These are phyloP conservation scores for Oncorhynchus gorbuscha DNA, from an alignment of 2,113 vertebrate genomes.

Conservation along the genomic window DNA sequence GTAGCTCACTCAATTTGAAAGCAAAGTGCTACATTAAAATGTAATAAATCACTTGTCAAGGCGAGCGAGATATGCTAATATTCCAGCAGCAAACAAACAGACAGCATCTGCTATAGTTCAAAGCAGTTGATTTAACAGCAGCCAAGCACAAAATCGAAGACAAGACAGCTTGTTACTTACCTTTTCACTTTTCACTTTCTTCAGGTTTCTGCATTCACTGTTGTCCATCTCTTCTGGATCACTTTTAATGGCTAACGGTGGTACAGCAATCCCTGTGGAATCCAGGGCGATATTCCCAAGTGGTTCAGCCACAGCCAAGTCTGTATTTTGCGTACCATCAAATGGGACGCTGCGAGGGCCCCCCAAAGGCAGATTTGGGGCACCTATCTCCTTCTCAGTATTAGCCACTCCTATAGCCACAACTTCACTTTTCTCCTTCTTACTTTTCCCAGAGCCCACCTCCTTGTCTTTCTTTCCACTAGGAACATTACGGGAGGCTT, in stretches of 20 bases:
- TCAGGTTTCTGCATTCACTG: conserved; percentile 84
- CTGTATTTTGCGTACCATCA: conserved; percentile 80
- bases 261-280: conserved; percentile 78
- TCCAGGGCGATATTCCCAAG: conserved; percentile 87
- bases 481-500: conserved; percentile 80
- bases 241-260: conserved; percentile 81
- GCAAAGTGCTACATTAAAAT: background rate
- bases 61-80: background rate
- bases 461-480: conserved; percentile 94
- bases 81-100: background rate
- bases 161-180: conserved; percentile 72
- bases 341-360: conserved; percentile 74
- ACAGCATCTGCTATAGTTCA: background rate
- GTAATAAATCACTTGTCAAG: background rate
- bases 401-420: conserved; percentile 53
- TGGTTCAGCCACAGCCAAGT: conserved; percentile 78
- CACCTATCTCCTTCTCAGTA: conserved; percentile 80
- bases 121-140: background rate
- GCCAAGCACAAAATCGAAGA: background rate
- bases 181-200: conserved; percentile 91
- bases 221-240: conserved; percentile 87
- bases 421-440: conserved; percentile 91
- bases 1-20: background rate
- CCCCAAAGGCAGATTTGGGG: conserved; percentile 73
- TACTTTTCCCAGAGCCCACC: conserved; percentile 82